Base-by-base conservation (phyloP, 1,140 invertebrate species). In the Hyposmocoma kahamanoa region DNA sequence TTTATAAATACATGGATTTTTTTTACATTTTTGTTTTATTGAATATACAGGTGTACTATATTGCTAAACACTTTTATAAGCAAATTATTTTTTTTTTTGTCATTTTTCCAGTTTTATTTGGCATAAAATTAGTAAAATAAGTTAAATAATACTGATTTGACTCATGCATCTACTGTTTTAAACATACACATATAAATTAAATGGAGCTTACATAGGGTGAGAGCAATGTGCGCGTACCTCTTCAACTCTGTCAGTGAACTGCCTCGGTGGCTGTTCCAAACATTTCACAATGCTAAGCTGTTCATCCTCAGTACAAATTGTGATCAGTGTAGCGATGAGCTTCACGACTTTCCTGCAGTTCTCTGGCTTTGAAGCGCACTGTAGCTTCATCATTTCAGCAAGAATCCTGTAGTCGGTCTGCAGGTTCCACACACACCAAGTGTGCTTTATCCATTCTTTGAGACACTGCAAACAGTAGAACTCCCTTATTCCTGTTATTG, bases 401-500 rank as follows among this genome's bases (percentile, higher is more conserved):
- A 83, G 46, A 1, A 79, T 47, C 36, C 69, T 72, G 20, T 75
- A 52, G 44, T 76, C 68, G 18, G 56, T 30, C 10, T 61, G 41
- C n/a, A 67, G 51, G 32, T 64, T 69, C 74, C 74, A 83, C n/a
- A 68, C 53, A 49, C 69, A 72, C 79, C 79, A 83, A 18, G 71
- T 71, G 39, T 74, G 54, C 43, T 53, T 70, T 8, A 80, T 56
- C 79, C 79, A 83, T 46, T 62, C 59, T 47, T 73, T 57, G 11
- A 83, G 50, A 44, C 67, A 74, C 79, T 83, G 62, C 36, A 78
- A 82, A 22, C 43, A 38, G 30, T 28, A 18, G 5, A 36, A 26
- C 5, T 26, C 13, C 22, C 30, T 42, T 19, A 36, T 17, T 22
- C 28, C 20, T 1, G 26, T 44, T 3, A 39, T 10, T 18, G 28